Percentiles rank a stretch among this genome's conserved stretches.
These are phyloP conservation scores for Columba livia DNA, from an alignment of 2,113 vertebrate genomes.

Conservation along the genomic window DNA sequence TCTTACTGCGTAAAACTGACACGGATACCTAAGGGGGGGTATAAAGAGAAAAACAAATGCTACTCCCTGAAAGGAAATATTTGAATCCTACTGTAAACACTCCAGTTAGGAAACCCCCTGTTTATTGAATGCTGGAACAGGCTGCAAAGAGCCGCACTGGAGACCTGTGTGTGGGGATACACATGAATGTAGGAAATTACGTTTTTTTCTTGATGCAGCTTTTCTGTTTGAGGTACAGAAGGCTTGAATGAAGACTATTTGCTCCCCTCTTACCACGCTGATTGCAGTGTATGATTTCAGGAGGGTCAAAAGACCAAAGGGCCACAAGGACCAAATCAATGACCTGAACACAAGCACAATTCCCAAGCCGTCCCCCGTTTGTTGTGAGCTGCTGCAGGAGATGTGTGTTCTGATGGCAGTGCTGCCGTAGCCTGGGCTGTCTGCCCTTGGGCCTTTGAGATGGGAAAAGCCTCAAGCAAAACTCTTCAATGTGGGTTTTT, in stretches of 20 bases:
- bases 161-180: neutral
- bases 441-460: neutral
- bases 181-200: neutral
- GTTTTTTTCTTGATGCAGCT: neutral
- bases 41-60: neutral
- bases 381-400: neutral
- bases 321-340: neutral
- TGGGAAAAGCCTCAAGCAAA: neutral
- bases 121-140: neutral
- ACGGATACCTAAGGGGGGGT: neutral
- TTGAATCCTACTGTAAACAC: neutral
- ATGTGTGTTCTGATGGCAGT: neutral
- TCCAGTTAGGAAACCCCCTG: neutral
- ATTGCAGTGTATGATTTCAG: neutral
- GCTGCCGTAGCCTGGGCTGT: neutral
- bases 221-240: neutral
- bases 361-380: rapidly evolving
- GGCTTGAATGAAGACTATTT: neutral
- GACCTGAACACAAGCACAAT: neutral
- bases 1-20: neutral
- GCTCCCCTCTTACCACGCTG: neutral
- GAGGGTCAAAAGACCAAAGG: neutral
- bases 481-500: neutral
- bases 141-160: neutral
- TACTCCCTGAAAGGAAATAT: neutral